Base-by-base conservation (phyloP, 2,888 invertebrate genomes). In the Brachyopa scutellaris region DNA sequence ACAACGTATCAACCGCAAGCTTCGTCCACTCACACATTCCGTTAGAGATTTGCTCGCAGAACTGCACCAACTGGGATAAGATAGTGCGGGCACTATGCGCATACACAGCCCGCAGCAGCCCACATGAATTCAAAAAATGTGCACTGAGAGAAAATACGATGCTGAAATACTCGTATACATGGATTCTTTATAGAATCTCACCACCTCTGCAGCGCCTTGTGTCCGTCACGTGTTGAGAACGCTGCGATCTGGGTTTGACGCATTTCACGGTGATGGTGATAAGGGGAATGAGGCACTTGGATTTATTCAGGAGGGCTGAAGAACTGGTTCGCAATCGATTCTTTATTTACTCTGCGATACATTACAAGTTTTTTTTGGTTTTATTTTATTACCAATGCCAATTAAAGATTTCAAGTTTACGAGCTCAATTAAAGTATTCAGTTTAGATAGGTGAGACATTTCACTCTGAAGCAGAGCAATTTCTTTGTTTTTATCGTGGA, bases 81-180 rank as follows among this genome's bases (percentile, higher is more conserved):
- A 40, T 26, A 51, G 29, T 5, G 26, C 26, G n/a, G n/a, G n/a
- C n/a, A n/a, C n/a, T n/a, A n/a, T n/a, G n/a, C n/a, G n/a, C n/a
- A n/a, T n/a, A 26, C 15, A 13, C 40, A 40, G 38, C 49, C 4
- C 19, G 13, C 38, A 11, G 26, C 70, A 31, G 59, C 77, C 82
- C 70, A 82, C 82, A 64, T 66, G 66, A 82, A 77, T 77, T 59
- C 26, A n/a, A 66, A 66, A 61, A 66, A 77, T 82, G 70, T 76
- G 59, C 62, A 76, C 62, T 70, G 70, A 49, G 21, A 64, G 64
- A 73, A 74, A 74, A 69, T 42, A 8, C 36, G 36, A 49, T 29
- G 49, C 9, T 55, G 55, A 49, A 62, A 74, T 67, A 15, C n/a
- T n/a, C n/a, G n/a, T n/a, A n/a, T n/a, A n/a, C n/a, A n/a, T n/a